Evolutionary conservation across 2,888 invertebrate genomes (phyloP).

Genomic region (Netelia inedita): DNA sequence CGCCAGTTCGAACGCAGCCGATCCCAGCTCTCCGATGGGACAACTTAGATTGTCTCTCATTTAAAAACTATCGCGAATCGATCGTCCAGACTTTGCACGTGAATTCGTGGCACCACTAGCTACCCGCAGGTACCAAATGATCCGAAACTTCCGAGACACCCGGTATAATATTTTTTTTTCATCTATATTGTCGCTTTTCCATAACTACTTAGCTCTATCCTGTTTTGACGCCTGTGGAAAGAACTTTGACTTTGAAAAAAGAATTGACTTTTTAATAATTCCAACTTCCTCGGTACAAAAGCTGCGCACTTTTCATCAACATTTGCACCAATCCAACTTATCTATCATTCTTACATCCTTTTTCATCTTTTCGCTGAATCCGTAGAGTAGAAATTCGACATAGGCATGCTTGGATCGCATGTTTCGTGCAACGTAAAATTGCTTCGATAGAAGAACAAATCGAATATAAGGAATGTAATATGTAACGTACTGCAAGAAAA

Average conservation of each 20-base stretch:
- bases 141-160: too few species aligned
- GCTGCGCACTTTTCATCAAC: neutral
- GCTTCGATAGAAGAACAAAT: neutral
- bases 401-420: slow-evolving; percentile 64
- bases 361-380: slow-evolving; percentile 26
- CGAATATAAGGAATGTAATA: neutral
- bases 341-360: slow-evolving; percentile 24
- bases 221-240: neutral
- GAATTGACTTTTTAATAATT: neutral
- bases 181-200: too few species aligned
- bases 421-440: slow-evolving; percentile 15
- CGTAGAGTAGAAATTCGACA: slow-evolving; percentile 32
- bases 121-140: too few species aligned
- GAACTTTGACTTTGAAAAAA: neutral
- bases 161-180: too few species aligned
- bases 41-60: too few species aligned
- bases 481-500: neutral
- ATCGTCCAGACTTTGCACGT: too few species aligned
- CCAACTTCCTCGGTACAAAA: neutral
- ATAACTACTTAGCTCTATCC: too few species aligned
- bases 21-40: too few species aligned
- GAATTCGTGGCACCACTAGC: too few species aligned
- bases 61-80: too few species aligned
- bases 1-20: too few species aligned
- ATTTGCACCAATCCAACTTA: slow-evolving; percentile 37